Evolutionary conservation across 2,888 invertebrate species (phyloP), one percentile per base, ranked within the genome.

Genomic region (Liodrosophila aerea): DNA sequence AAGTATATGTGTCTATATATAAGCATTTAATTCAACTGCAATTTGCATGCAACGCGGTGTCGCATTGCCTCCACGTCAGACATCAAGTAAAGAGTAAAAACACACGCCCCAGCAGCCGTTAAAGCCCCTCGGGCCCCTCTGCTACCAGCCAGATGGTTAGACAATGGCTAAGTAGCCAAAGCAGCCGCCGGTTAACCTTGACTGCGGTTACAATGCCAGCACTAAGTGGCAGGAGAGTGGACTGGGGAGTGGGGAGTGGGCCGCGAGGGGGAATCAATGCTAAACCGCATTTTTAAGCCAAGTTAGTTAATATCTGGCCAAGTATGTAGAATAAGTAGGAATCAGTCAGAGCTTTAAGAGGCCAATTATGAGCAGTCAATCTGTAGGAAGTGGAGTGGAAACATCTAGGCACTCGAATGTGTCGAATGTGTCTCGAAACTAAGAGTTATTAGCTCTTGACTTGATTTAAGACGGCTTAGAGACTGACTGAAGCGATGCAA

Each of bases 161-260:
- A 68, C 68, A 73, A 70, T 73, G 63, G 60, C 22, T 22, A 22
- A 22, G 22, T 22, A 22, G 22, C 53, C 41, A 57, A 34, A 63
- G 59, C 56, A 52, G 68, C 34, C 64, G 68, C 64, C 69, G 57
- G 78, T 72, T 65, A 65, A 65, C 76, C 83, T 78, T 82, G 80
- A 60, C 61, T 68, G 80, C 80, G 78, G 72, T 68, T 77, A 71
- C 72, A 74, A 58, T 59, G 27, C 54, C 49, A 8, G 30, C 9
- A 15, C 1, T 15, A 8, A 1, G 22, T n/a, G n/a, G 30, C 7
- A 31, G 22, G 40, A 22, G 40, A 33, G n/a, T 12, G 43, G 9
- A 11, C n/a, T 4, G 4, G 8, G 15, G 27, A 12, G n/a, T 5
- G 1, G 8, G 9, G 9, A 4, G 12, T 7, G 22, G 5, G 29